Base-by-base conservation (phyloP, 2,888 invertebrate species). In the Amphipyra tragopoginis region DNA sequence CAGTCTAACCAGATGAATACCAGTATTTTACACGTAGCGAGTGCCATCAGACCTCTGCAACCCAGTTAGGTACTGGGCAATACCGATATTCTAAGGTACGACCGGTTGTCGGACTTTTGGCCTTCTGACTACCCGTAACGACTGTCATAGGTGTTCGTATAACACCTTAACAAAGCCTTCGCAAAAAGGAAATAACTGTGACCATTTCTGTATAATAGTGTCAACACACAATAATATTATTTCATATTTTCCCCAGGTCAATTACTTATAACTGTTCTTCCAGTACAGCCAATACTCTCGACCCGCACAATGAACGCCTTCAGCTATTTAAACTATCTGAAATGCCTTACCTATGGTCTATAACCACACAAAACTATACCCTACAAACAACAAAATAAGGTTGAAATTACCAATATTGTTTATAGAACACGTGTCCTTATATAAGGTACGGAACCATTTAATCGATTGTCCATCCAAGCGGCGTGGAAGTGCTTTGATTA, bases 381-480 rank as follows among this genome's bases (percentile, higher is more conserved):
- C 26, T 79, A 43, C 13, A 1, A 0, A 3, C 0, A 9, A 29
- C 0, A 7, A 6, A 6, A 42, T 56, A 72, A 60, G 69, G 62
- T 65, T 49, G 33, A 13, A 34, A 44, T 36, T 52, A 6, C 29
- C 13, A 29, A 5, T 21, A 4, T 55, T 11, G 14, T 33, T 26
- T 34, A 15, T 47, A 4, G 58, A 34, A 59, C 58, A 68, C 51
- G 54, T 71, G 36, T 43, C 51, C 50, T 62, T 73, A 68, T 50
- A 47, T 67, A 72, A 80, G 70, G 77, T 83, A 84, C 79, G 79
- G 79, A 77, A 81, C 84, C 84, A 87, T 89, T 87, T 88, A 90
- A 91, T 90, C 89, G 90, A 91, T 92, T 92, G 92, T 88, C 90
- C 90, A 88, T 85, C 87, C 89, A 88, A 88, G 86, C 85, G 84